Base-by-base conservation (phyloP, 2,888 invertebrate genomes). In the Iselma pallidipennis region DNA sequence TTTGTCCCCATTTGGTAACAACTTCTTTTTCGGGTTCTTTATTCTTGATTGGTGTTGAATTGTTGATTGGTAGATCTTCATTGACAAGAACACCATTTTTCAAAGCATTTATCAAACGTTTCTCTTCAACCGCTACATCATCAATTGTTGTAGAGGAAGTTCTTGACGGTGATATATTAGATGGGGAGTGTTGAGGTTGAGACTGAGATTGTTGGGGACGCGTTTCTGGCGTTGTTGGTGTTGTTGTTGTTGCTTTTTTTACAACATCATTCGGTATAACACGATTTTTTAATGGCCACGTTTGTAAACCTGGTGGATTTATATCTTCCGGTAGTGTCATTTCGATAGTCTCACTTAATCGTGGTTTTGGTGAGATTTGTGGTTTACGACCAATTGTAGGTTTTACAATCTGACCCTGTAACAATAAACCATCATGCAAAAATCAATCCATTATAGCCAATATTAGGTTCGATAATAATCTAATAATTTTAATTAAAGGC, bases 91-190 rank as follows among this genome's bases (percentile, higher is more conserved):
- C 85, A 12, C 92, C 92, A 25, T 91, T 91, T 74, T 92, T 90
- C 63, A 93, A 81, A 9, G 92, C 92, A 72, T 91, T 88, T 71
- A 93, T 87, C 65, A 93, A 83, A 55, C 91, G 84, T 78, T 92
- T 92, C 77, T 93, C 92, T 76, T 92, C 92, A 26, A 90, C 85
- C n/a, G 91, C 91, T 5, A 92, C 91, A 66, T 76, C 74, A 64
- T 78, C 78, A 55, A 77, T 71, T 59, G 70, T 70, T 60, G 69
- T 69, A 29, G 68, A n/a, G 2, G 63, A 26, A 59, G 51, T 52
- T n/a, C 31, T 2, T 26, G 29, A 19, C 19, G 29, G 28, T 33
- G n/a, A 31, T 7, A 7, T 2, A 31, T 29, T 33, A 12, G 52
- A 14, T 48, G 48, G 58, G 16, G 49, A 7, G 48, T 57, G 14